Base-by-base conservation (phyloP, 2,888 invertebrate species). In the Diploptera punctata region DNA sequence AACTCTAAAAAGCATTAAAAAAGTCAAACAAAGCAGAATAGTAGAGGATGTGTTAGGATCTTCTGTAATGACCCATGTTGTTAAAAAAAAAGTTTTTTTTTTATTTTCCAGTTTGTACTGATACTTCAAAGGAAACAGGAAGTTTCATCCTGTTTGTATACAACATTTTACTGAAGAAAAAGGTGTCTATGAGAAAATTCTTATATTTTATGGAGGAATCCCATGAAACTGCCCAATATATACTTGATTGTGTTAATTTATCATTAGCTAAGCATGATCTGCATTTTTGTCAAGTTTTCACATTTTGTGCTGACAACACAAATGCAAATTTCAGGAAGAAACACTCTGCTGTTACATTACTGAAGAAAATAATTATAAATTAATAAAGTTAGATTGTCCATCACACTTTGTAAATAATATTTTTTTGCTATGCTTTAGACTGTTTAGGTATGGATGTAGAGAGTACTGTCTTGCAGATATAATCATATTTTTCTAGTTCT, bases 371-470 rank as follows among this genome's bases (percentile, higher is more conserved):
- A 52, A 52, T 49, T 13, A 13, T 13, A 52, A 52, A 19, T 21
- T 52, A 3, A 52, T 52, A n/a, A 52, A 52, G 21, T n/a, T 52
- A 52, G 19, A 21, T 52, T 52, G 52, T 52, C 52, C 5, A 52
- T n/a, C 52, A 52, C 19, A 18, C 21, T 19, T 19, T n/a, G 10
- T 52, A 52, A 10, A 52, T 19, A 52, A 5, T n/a, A n/a, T 52
- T 3, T 52, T 19, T 52, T 52, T n/a, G 4, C n/a, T n/a, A 49
- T 49, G 49, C 13, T 49, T n/a, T 49, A 49, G 49, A 49, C 5
- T 13, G n/a, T 49, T 49, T 49, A 49, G 49, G 18, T 49, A 4
- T 49, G n/a, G 49, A 49, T 49, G 49, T 49, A 49, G 49, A 49
- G n/a, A 49, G 49, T n/a, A 13, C 38, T 38, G 38, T 38, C 38